phyloP scores from a whole-genome alignment of 1,140 invertebrate genomes.

The Aphidius ervi region DNA sequence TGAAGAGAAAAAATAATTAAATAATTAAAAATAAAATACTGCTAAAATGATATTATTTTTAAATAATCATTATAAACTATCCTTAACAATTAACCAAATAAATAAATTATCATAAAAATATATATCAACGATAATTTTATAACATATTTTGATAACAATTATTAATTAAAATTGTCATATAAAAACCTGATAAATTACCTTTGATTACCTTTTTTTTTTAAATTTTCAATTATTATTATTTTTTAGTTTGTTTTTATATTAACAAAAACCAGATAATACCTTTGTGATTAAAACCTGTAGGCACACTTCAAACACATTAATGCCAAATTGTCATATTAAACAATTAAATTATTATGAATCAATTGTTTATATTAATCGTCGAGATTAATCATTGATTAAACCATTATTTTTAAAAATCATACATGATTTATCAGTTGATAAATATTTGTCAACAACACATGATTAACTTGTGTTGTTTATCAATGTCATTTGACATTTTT shows the following conservation, averaged over 20 bases:
- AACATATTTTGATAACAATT: too few relatives aligned
- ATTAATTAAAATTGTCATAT: slow-evolving; percentile 47
- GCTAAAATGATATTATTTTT: too few relatives aligned
- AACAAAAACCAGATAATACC: slow-evolving; percentile 42
- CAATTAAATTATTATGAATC: slow-evolving; percentile 26
- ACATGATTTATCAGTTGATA: neutral
- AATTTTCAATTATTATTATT: neutral
- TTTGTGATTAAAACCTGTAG: slow-evolving; percentile 54
- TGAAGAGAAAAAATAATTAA: neutral
- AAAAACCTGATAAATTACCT: slow-evolving; percentile 42
- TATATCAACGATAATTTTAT: slow-evolving; percentile 39
- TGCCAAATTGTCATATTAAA: slow-evolving; percentile 42
- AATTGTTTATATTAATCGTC: slow-evolving; percentile 6
- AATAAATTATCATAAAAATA: slow-evolving; percentile 22
- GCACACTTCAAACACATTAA: slow-evolving; percentile 56
- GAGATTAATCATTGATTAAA: neutral
- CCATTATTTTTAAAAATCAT: neutral
- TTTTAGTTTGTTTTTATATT: slow-evolving; percentile 26
- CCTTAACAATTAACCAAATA: neutral
- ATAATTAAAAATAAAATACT: neutral
- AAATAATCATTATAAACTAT: too few relatives aligned
- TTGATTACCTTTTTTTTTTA: neutral
- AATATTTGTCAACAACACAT: neutral
- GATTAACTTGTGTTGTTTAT: too few relatives aligned
- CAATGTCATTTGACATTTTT: too few relatives aligned